These are phyloP conservation scores for Shinisaurus crocodilurus DNA, from an alignment of 2,113 vertebrate species.

Conservation along the genomic window DNA sequence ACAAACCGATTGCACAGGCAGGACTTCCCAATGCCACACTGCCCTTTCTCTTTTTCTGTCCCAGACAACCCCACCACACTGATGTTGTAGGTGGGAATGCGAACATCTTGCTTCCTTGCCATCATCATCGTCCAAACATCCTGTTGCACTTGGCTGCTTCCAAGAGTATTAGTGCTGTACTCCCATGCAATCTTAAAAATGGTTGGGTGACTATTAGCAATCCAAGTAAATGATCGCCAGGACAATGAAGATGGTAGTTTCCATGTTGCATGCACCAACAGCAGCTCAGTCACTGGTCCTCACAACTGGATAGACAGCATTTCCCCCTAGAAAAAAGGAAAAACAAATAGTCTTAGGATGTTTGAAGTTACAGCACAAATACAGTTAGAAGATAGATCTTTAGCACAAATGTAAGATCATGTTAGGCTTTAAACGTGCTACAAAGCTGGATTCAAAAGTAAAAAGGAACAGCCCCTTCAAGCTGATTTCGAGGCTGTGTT, in stretches of 20 bases:
- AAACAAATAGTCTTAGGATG: conserved; percentile 18
- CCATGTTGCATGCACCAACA: conserved; percentile 41
- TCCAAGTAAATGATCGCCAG: not conserved
- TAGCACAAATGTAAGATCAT: rapidly evolving
- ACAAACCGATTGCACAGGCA: conserved; percentile 97
- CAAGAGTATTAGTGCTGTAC: conserved; percentile 52
- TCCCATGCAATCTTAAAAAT: not conserved
- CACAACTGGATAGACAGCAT: conserved; percentile 20
- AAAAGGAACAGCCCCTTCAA: not conserved
- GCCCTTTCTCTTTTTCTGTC: conserved; percentile 97
- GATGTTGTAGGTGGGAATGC: conserved; percentile 93
- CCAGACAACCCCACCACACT: conserved; percentile 96
- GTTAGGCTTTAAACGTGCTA: not conserved
- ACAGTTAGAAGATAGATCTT: not conserved
- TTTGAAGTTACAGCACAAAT: not conserved
- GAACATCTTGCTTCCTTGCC: conserved; percentile 97
- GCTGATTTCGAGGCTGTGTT: not conserved
- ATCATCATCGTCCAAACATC: conserved; percentile 93
- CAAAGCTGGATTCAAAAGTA: not conserved
- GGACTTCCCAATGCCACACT: conserved; percentile 95
- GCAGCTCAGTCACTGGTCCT: conserved; percentile 49
- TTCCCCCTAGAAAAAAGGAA: conserved; percentile 45
- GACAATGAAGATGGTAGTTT: not conserved
- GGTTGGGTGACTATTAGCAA: conserved; percentile 14
- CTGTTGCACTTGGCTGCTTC: conserved; percentile 78